Percentiles rank a stretch among this genome's conserved stretches.
Evolutionary conservation across 2,888 invertebrate genomes (phyloP).

Genomic region (Andrena trimmerana): DNA sequence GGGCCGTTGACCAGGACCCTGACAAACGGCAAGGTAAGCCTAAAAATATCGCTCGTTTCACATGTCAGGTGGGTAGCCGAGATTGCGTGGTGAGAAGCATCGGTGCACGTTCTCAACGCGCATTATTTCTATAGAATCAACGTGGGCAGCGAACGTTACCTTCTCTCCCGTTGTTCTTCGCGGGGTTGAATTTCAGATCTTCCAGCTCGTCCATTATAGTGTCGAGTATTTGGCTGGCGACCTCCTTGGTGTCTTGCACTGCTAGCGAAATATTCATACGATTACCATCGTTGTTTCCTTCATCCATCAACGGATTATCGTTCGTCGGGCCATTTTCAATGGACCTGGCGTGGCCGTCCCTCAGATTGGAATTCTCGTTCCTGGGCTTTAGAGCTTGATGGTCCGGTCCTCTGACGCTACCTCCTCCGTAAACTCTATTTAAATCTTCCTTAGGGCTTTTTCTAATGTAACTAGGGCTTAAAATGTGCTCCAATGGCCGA

Average conservation of each 20-base stretch:
- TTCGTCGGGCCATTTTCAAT: neutral
- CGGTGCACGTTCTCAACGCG: neutral
- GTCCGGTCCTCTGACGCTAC: neutral
- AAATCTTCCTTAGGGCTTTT: neutral
- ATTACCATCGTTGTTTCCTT: neutral
- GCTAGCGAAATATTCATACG: constrained; percentile 39
- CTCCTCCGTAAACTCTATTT: neutral
- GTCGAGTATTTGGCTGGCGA: constrained; percentile 75
- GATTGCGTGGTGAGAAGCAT: neutral
- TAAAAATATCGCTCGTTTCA: constrained; percentile 52
- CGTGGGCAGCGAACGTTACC: constrained; percentile 59
- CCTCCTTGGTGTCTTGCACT: constrained; percentile 73
- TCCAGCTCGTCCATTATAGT: constrained; percentile 77
- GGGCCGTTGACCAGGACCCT: constrained; percentile 76
- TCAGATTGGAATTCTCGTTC: neutral
- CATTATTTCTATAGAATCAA: neutral
- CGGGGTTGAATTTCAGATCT: constrained; percentile 69
- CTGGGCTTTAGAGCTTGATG: neutral
- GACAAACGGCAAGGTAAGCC: constrained; percentile 71
- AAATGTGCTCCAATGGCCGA: constrained; percentile 29
- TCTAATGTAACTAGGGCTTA: constrained; percentile 39
- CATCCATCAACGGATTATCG: neutral
- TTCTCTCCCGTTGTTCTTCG: constrained; percentile 70
- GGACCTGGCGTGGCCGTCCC: neutral
- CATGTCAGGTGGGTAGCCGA: constrained; percentile 26